Evolutionary conservation across 2,888 invertebrate species (phyloP).

Genomic region (Tenthredo mesomela): DNA sequence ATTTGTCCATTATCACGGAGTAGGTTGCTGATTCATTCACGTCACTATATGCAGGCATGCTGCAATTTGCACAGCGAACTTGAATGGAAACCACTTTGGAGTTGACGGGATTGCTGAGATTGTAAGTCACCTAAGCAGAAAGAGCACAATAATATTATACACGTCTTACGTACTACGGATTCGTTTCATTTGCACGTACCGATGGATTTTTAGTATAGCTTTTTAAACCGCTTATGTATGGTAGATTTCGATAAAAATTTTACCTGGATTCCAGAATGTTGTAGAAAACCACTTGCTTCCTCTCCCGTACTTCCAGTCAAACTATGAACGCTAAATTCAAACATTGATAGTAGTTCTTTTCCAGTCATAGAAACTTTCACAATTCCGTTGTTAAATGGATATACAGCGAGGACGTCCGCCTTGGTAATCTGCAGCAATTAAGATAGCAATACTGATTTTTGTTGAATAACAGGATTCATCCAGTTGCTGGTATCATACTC

Average conservation of each 20-base stretch:
- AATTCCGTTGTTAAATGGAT: slow-evolving; percentile 89
- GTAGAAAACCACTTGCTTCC: slow-evolving; percentile 87
- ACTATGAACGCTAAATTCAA: slow-evolving; percentile 84
- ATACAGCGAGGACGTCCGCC: slow-evolving; percentile 85
- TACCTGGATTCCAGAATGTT: slow-evolving; percentile 87
- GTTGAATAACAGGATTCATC: not conserved
- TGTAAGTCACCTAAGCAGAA: slow-evolving; percentile 82
- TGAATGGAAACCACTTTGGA: slow-evolving; percentile 83
- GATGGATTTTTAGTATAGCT: not conserved
- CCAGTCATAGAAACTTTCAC: slow-evolving; percentile 85
- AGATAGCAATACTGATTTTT: slow-evolving; percentile 46
- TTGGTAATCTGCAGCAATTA: slow-evolving; percentile 81
- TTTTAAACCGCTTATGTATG: not conserved
- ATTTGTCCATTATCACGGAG: slow-evolving; percentile 83
- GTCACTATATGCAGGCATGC: slow-evolving; percentile 81
- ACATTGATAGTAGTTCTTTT: slow-evolving; percentile 81
- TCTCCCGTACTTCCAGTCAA: slow-evolving; percentile 75
- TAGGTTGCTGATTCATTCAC: slow-evolving; percentile 81
- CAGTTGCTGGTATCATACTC: not conserved
- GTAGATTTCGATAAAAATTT: not conserved
- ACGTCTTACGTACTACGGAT: not conserved
- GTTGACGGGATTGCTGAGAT: slow-evolving; percentile 82
- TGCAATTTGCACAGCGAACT: slow-evolving; percentile 86
- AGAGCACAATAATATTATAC: not conserved
- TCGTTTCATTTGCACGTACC: not conserved